Evolutionary conservation across 2,113 vertebrate genomes (phyloP).

Genomic region (Lepus timidus): DNA sequence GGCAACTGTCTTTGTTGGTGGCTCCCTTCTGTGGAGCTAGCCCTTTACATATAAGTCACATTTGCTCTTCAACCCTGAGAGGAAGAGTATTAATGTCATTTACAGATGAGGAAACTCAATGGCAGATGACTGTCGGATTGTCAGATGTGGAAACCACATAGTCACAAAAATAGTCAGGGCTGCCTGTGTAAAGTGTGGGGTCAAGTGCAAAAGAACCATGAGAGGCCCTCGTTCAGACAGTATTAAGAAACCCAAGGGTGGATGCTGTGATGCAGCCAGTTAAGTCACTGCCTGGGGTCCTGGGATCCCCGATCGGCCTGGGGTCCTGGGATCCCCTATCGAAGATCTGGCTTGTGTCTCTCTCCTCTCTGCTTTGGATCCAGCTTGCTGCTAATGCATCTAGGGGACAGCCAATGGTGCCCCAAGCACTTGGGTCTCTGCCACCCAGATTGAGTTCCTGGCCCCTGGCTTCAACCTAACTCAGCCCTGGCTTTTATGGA

Average conservation of each 20-base stretch:
- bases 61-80: slow-evolving; percentile 24
- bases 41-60: background rate
- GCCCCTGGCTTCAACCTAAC: too few relatives aligned
- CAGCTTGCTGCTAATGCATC: too few relatives aligned
- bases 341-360: too few relatives aligned
- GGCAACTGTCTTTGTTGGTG: background rate
- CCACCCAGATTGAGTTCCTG: too few relatives aligned
- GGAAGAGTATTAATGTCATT: background rate
- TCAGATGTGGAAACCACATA: background rate
- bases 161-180: background rate
- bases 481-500: too few relatives aligned
- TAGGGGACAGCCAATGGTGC: too few relatives aligned
- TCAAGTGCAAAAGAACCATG: background rate
- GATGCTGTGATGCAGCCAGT: too few relatives aligned
- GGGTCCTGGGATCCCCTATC: too few relatives aligned
- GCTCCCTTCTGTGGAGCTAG: background rate
- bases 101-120: slow-evolving; percentile 22
- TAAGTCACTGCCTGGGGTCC: too few relatives aligned
- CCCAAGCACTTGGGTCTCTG: too few relatives aligned
- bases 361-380: too few relatives aligned
- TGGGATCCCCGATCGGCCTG: too few relatives aligned
- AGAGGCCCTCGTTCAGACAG: background rate
- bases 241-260: background rate
- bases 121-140: background rate
- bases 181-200: background rate